Percentiles rank a stretch among this genome's conserved stretches.
phyloP scores from a whole-genome alignment of 2,888 invertebrate species.

The Cinara cedri region DNA sequence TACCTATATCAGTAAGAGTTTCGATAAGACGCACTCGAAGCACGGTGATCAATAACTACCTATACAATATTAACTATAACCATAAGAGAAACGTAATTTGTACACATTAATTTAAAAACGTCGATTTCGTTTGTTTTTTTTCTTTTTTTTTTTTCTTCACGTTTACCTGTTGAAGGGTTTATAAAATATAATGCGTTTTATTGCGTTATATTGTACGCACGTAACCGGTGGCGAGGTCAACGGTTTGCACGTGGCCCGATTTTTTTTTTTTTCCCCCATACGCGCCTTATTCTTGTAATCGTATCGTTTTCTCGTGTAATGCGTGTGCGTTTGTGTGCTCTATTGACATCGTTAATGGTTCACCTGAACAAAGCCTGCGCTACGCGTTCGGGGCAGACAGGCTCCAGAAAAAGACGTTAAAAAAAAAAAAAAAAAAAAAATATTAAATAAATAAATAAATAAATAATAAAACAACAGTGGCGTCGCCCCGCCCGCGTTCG shows the following conservation, averaged over 20 bases:
- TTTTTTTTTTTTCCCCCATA: constrained; percentile 4
- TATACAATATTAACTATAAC: too few species aligned
- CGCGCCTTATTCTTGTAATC: constrained; percentile 9
- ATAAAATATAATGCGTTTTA: too few species aligned
- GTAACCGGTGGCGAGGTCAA: constrained; percentile 14
- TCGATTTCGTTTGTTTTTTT: too few species aligned
- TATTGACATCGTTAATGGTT: constrained; percentile 43
- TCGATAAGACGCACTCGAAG: too few species aligned
- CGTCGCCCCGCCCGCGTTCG: constrained; percentile 2
- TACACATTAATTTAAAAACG: too few species aligned
- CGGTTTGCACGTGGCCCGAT: constrained; percentile 9
- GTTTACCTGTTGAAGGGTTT: background rate
- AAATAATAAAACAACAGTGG: constrained; percentile 6
- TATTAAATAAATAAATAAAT: too few species aligned
- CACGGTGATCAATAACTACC: too few species aligned
- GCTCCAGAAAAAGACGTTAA: constrained; percentile 35
- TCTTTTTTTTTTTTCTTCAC: too few species aligned
- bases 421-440: constrained; percentile 2
- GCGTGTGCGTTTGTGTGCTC: background rate
- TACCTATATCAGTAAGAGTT: too few species aligned
- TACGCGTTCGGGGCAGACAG: constrained; percentile 33
- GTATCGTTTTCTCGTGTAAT: constrained; percentile 6
- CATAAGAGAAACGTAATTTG: too few species aligned
- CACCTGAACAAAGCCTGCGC: constrained; percentile 22
- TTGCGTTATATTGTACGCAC: background rate